These are phyloP conservation scores for Pediacus dermestoides DNA, from an alignment of 2,888 invertebrate genomes.

Conservation along the genomic window DNA sequence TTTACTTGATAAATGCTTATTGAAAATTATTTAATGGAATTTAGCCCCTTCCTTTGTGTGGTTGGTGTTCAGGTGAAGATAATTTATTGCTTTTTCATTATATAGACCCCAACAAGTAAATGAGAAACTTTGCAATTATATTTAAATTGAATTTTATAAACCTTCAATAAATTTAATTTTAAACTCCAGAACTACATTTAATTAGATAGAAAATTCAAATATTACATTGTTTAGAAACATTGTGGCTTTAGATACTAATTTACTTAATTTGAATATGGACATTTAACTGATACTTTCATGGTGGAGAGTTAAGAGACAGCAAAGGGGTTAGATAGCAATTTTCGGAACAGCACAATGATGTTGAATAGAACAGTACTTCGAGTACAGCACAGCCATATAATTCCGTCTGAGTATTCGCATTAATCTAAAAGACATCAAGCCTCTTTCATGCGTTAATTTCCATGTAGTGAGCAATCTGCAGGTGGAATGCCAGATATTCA, in stretches of 20 bases:
- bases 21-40: slow-evolving; percentile 34
- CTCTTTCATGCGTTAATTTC: slow-evolving; percentile 40
- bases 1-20: slow-evolving; percentile 32
- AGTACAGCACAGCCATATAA: no score
- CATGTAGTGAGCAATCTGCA: slow-evolving; percentile 39
- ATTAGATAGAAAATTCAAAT: no score
- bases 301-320: slow-evolving; percentile 1
- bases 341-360: no score
- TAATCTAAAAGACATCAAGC: slow-evolving; percentile 31
- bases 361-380: no score
- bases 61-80: slow-evolving; percentile 17
- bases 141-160: no score
- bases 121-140: slow-evolving; percentile 7
- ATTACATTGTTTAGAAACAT: no score
- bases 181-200: no score
- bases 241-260: no score
- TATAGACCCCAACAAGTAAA: slow-evolving; percentile 5
- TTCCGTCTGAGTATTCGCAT: slow-evolving; percentile 28
- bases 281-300: background rate
- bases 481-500: slow-evolving; percentile 39
- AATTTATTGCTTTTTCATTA: slow-evolving; percentile 13
- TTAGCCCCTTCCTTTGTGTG: slow-evolving; percentile 17
- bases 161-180: no score
- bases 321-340: slow-evolving; percentile 27
- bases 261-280: no score